Evolutionary conservation across 2,797 vertebrate genomes (phyloP), one percentile per base, ranked within the genome.

Genomic region (Spinibarbus caldwelli): DNA sequence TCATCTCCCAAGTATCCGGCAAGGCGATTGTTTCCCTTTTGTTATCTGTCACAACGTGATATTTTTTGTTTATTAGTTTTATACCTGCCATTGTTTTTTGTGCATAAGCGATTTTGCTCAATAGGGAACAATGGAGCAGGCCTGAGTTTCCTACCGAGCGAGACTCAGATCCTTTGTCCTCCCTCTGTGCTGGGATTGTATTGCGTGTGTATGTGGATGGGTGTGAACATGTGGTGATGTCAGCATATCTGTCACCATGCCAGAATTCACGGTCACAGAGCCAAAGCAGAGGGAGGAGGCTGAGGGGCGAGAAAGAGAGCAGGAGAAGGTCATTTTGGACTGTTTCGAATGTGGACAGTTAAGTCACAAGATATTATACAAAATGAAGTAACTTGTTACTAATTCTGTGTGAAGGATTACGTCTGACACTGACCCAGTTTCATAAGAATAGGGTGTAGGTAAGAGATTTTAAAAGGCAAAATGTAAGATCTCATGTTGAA

Each of bases 71-170:
- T 67, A 64, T 38, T 84, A 8, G 47, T 47, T 78, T 70, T 84
- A 31, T 86, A 93, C 93, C 91, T 92, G 90, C 92, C 92, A 93
- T 95, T 95, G 94, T 94, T 88, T 93, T 92, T 91, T 90, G 91
- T 83, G 90, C 91, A 36, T 90, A 92, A 90, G 92, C 92, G 91
- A 90, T 94, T 95, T 94, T 93, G 89, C 92, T 88, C 89, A 72
- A 45, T 82, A 78, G 87, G 91, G 90, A 94, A 95, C 93, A 94
- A 94, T 93, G 82, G 93, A 88, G 86, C 89, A 91, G 90, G 92
- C 62, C 64, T 90, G 52, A 90, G 91, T 92, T 92, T 91, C 87
- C 80, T 82, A 78, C 62, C 4, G 71, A 85, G 75, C 2, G 90
- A 88, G 68, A 75, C 87, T 88, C 73, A 49, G 85, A 93, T 90